phyloP scores from a whole-genome alignment of 30 jellyfish, hydroid and myxozoan genomes.

The Aurelia sp. region DNA sequence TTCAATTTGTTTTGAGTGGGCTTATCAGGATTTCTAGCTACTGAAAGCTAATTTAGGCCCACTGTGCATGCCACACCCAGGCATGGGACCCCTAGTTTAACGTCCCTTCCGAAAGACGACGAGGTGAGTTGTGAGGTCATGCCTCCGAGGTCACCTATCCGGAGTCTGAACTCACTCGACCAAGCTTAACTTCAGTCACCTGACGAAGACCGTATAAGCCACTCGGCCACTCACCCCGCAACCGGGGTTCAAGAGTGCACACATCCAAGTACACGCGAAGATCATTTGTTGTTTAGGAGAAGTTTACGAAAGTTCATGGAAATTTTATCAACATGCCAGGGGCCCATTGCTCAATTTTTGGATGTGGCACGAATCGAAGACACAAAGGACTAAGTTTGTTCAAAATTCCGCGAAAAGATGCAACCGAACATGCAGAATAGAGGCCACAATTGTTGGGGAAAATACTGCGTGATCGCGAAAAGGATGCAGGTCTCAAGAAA shows the following conservation, averaged over 20 bases:
- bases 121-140: no score
- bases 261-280: constrained; percentile 1
- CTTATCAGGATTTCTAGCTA: no score
- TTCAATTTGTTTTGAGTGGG: no score
- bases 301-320: constrained; percentile 5
- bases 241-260: constrained; percentile 37
- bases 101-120: no score
- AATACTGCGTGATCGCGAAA: constrained; percentile 11
- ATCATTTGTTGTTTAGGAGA: background rate
- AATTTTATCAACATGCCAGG: constrained; percentile 17
- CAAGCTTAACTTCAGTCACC: no score
- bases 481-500: constrained; percentile 14
- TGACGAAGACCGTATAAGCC: no score
- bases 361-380: constrained; percentile 22
- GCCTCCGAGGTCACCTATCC: no score
- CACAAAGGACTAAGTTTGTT: constrained; percentile 18
- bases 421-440: constrained; percentile 9
- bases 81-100: no score
- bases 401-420: constrained; percentile 25
- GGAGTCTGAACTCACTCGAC: no score
- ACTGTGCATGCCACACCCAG: no score
- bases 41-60: no score
- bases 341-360: constrained; percentile 19
- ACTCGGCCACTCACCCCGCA: no score
- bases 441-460: constrained; percentile 11